Evolutionary conservation across 1,140 invertebrate species (phyloP).

Genomic region (Drosophila sulfurigaster): DNA sequence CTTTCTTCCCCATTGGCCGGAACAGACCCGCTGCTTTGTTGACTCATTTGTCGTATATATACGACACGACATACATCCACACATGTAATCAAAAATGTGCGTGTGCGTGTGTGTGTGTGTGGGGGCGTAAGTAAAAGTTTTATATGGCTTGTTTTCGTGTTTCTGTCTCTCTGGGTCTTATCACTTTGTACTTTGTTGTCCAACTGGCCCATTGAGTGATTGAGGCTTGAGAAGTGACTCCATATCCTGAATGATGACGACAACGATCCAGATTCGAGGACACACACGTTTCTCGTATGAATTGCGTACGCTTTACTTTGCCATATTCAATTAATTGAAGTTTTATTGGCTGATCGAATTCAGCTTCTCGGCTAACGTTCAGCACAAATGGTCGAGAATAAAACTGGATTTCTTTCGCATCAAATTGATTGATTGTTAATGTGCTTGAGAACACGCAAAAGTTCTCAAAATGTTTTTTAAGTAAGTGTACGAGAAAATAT

Average conservation of each 20-base stretch:
- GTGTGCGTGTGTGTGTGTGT: background rate
- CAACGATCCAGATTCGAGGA: slow-evolving; percentile 33
- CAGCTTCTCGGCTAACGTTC: background rate
- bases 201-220: slow-evolving; percentile 46
- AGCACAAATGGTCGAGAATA: slow-evolving; percentile 16
- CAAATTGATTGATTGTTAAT: slow-evolving; percentile 64
- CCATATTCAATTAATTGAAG: slow-evolving; percentile 76
- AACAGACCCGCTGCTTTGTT: slow-evolving; percentile 28
- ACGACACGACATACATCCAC: too few relatives aligned
- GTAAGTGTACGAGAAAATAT: background rate
- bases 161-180: slow-evolving; percentile 49
- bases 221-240: slow-evolving; percentile 51
- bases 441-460: slow-evolving; percentile 13
- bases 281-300: slow-evolving; percentile 42
- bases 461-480: background rate
- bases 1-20: background rate
- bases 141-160: slow-evolving; percentile 66
- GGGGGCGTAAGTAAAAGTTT: slow-evolving; percentile 56
- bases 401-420: slow-evolving; percentile 47
- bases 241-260: slow-evolving; percentile 56
- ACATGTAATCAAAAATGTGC: background rate
- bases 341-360: slow-evolving; percentile 67
- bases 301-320: slow-evolving; percentile 58
- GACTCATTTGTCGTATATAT: slow-evolving; percentile 6
- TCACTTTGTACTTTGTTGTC: slow-evolving; percentile 70